These are phyloP conservation scores for Epinotia brunnichana DNA, from an alignment of 2,888 invertebrate species.

Conservation along the genomic window DNA sequence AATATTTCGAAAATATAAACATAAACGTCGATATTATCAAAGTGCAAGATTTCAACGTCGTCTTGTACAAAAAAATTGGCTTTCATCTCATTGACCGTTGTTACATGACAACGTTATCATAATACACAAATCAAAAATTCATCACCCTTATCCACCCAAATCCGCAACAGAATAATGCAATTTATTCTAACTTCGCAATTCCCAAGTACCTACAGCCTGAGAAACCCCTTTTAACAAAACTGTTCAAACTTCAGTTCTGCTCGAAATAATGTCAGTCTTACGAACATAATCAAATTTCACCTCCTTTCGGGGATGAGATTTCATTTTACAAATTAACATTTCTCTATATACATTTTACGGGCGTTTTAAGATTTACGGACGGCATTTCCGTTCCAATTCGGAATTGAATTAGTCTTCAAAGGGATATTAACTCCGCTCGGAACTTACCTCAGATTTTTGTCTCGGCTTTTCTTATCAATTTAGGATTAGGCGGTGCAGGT, in stretches of 20 bases:
- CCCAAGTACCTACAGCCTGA: conserved; percentile 8
- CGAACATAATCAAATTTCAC: conserved; percentile 79
- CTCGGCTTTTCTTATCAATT: conserved; percentile 32
- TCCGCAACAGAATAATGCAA: conserved; percentile 29
- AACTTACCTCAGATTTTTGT: conserved; percentile 43
- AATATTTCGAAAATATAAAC: neutral
- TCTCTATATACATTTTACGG: conserved; percentile 73
- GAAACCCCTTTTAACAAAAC: conserved; percentile 41
- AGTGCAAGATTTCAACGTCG: neutral
- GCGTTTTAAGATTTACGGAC: conserved; percentile 61
- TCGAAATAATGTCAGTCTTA: conserved; percentile 72
- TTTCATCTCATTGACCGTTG: neutral
- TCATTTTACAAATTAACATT: conserved; percentile 77
- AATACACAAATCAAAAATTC: conserved; percentile 21
- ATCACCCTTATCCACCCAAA: neutral
- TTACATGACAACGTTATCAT: too few species aligned
- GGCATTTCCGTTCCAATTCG: conserved; percentile 54
- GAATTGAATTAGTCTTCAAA: conserved; percentile 48
- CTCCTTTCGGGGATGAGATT: conserved; percentile 64
- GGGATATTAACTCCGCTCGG: conserved; percentile 39
- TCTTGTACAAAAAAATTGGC: neutral
- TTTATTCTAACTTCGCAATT: conserved; percentile 21
- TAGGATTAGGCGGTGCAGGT: conserved; percentile 17
- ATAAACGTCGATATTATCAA: neutral
- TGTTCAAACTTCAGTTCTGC: conserved; percentile 45